Conservation (phyloP, 2,113 vertebrate species). For the Pavo muticus region DNA sequence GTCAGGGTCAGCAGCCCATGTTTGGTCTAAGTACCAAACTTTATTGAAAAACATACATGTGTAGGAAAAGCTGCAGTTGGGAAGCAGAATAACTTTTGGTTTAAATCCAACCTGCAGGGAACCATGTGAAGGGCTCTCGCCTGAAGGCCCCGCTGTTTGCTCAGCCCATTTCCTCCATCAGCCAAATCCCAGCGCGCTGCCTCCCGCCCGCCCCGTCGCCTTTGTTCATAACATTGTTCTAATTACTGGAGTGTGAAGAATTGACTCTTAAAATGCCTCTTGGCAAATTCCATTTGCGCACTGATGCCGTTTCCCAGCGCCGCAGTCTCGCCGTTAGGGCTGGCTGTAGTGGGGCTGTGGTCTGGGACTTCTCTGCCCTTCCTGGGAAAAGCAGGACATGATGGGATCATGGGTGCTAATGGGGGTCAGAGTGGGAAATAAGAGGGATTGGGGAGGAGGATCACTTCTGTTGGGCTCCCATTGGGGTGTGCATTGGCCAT, state of each 20-base stretch:
- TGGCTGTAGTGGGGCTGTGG: neutral
- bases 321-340: neutral
- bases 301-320: neutral
- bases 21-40: neutral
- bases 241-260: slow-evolving; percentile 69
- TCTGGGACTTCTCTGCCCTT: neutral
- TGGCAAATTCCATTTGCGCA: slow-evolving; percentile 60
- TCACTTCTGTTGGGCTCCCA: accelerated
- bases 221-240: slow-evolving; percentile 43
- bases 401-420: accelerated
- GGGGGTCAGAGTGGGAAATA: no score
- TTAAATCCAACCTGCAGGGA: neutral
- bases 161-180: neutral
- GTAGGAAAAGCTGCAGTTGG: neutral
- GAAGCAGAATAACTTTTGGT: neutral
- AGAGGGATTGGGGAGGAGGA: no score
- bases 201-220: neutral
- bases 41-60: neutral
- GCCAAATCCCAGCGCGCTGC: neutral
- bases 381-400: neutral
- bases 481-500: neutral
- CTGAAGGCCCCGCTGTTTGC: slow-evolving; percentile 21
- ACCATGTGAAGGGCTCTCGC: neutral
- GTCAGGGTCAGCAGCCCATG: neutral
- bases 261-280: slow-evolving; percentile 52